Percentiles rank a stretch among this genome's conserved stretches.
These are phyloP conservation scores for Gallinago paraguaiae DNA, from an alignment of 2,113 vertebrate genomes.

Conservation along the genomic window DNA sequence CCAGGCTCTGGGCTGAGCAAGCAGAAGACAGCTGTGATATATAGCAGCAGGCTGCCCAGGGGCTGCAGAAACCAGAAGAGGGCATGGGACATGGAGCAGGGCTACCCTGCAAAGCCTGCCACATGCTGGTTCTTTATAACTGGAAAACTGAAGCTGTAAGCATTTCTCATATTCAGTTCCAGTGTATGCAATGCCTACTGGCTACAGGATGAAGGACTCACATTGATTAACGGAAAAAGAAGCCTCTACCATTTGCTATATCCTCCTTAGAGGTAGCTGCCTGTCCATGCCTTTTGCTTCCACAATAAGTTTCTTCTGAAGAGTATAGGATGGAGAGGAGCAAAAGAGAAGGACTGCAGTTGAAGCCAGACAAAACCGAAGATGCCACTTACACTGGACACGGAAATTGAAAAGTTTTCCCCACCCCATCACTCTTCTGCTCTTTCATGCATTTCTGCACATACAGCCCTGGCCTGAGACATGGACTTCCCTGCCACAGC, in stretches of 20 bases:
- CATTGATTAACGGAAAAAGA: background rate
- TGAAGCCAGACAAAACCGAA: background rate
- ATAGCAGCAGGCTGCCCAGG: background rate
- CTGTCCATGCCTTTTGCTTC: background rate
- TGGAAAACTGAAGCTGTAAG: background rate
- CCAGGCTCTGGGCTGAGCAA: background rate
- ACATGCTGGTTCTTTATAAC: background rate
- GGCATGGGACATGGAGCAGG: background rate
- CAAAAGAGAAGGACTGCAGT: background rate
- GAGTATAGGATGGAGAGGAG: background rate
- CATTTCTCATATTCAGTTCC: background rate
- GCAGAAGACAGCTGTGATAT: background rate
- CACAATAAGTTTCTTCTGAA: background rate
- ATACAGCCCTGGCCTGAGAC: background rate
- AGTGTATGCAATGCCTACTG: background rate
- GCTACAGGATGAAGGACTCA: background rate
- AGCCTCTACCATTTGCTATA: background rate
- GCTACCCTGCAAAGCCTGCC: background rate
- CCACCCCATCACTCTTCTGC: background rate
- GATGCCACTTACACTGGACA: accelerated
- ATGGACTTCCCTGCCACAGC: background rate
- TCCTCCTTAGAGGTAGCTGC: background rate
- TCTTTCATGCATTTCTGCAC: background rate
- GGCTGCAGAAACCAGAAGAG: background rate
- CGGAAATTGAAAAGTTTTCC: background rate